Evolutionary conservation across 2,888 invertebrate genomes (phyloP), one percentile per base, ranked within the genome.

Genomic region (Caenorhabditis plicata): DNA sequence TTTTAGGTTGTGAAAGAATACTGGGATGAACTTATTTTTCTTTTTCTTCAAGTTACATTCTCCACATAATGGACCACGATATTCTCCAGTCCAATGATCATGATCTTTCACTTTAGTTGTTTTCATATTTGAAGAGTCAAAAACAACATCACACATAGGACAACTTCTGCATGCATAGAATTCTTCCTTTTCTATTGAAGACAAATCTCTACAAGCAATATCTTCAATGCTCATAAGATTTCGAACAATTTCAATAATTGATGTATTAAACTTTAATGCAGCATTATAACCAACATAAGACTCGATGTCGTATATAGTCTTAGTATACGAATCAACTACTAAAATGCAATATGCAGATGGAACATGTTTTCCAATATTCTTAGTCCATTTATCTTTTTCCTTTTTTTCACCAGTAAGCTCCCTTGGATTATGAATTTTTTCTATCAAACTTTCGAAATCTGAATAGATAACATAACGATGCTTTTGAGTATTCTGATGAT

Each of bases 11-110:
- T 61, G 62, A 22, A 61, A 61, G 31, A 61, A 52, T 38, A 61
- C 52, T 31, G 62, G 60, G 27, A 61, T 62, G 32, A 61, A 61
- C 5, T 17, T 61, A 41, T 57, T 46, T 27, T 61, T 61, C 32
- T 23, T 61, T 46, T 54, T 62, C 19, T 5, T 3, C 9, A 62
- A 20, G 54, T 62, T 62, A 41, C 62, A 62, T 17, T 11, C 35
- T 33, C 45, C 50, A 54, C 62, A 62, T 20, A 62, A 41, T 17
- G 53, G 42, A 23, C 61, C 43, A 22, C 62, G 27, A 48, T 53
- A 62, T 62, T 62, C 61, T 40, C 62, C 62, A 33, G 53, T 56
- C 56, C 56, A 56, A 52, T 56, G 56, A 45, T 56, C 56, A 45
- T 56, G 56, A 53, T 56, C 56, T 52, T 23, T 48, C 4, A 52